These are phyloP conservation scores for Psittacula derbiana DNA, from an alignment of 2,797 vertebrate genomes.

Conservation along the genomic window DNA sequence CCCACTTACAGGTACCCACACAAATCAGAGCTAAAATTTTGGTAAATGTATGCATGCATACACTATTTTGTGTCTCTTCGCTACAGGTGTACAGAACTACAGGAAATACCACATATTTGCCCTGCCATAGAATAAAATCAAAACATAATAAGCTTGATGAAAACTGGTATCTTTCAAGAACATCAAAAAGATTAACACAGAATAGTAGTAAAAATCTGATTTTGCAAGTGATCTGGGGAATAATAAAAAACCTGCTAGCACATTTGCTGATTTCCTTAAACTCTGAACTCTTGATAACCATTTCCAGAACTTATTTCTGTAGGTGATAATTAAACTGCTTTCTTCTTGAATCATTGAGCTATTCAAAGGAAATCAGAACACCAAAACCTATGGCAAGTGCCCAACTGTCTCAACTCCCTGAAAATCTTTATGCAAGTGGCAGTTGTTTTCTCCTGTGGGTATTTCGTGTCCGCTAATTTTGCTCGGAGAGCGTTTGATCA, in stretches of 20 bases:
- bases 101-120: neutral
- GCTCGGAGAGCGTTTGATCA: neutral
- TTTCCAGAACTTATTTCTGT: neutral
- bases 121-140: neutral
- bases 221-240: neutral
- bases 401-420: neutral
- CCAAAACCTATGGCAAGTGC: neutral
- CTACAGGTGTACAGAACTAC: neutral
- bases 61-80: neutral
- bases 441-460: rapidly evolving
- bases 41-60: neutral
- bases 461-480: neutral
- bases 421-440: neutral
- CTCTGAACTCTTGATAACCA: neutral
- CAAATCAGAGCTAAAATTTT: neutral
- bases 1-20: neutral
- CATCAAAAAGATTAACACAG: neutral
- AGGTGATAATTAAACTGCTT: neutral
- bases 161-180: neutral
- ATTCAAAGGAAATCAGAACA: neutral
- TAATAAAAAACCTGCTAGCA: neutral
- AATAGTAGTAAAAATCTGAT: neutral
- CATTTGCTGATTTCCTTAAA: neutral
- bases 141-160: neutral
- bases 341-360: neutral